Conservation (phyloP, 2,888 invertebrate species). For the Aphodius granarius region DNA sequence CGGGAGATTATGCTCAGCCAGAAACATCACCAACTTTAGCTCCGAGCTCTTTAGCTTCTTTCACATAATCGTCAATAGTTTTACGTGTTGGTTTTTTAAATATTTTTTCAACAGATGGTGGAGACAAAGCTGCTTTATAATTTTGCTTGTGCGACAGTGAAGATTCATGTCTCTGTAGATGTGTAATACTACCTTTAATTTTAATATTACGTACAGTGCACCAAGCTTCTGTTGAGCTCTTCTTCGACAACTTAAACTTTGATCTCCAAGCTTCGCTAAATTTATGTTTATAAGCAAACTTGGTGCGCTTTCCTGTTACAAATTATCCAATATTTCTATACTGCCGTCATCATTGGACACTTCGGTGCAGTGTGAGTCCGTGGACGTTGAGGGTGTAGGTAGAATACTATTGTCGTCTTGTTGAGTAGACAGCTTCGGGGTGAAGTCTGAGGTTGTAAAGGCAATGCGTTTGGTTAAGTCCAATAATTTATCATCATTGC, state of each 20-base stretch:
- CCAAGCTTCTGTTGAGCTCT: background rate
- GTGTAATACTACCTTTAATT: background rate
- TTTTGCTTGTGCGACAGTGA: background rate
- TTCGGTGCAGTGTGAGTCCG: too few species aligned
- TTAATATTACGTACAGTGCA: background rate
- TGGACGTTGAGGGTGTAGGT: too few species aligned
- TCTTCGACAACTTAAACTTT: background rate
- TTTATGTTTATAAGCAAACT: background rate
- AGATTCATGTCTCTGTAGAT: background rate
- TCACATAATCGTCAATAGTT: background rate
- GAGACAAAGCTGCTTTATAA: background rate
- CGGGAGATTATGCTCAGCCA: background rate
- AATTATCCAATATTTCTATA: too few species aligned
- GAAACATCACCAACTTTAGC: background rate
- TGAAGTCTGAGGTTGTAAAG: too few species aligned
- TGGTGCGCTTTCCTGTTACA: too few species aligned
- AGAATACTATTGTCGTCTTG: too few species aligned
- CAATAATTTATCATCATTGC: too few species aligned
- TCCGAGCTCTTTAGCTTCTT: background rate
- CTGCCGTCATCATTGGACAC: too few species aligned
- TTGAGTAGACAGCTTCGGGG: too few species aligned
- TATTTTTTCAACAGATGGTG: background rate
- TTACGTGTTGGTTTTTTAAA: background rate
- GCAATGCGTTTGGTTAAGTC: too few species aligned
- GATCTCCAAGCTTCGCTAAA: background rate